Base-by-base conservation (phyloP, 2,113 vertebrate genomes). In the Notiomystis cincta region DNA sequence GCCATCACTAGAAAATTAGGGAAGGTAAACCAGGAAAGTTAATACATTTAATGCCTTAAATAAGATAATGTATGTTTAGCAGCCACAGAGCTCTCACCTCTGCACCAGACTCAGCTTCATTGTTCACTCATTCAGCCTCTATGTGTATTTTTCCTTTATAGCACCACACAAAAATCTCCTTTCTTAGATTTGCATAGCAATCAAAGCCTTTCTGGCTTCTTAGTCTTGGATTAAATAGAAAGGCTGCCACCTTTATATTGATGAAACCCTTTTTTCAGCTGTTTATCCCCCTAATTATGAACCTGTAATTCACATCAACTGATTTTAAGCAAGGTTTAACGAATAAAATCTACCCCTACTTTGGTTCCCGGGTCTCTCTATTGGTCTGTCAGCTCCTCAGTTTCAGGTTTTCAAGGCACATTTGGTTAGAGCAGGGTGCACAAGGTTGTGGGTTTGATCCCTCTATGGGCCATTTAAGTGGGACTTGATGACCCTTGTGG, bases 161-260 rank as follows among this genome's bases (percentile, higher is more conserved):
- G 13, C 2, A 8, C 23, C 4, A 73, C 27, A 33, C 22, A 48
- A 58, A 54, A 78, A 17, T 0, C 3, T 31, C 5, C 12, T 22
- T 58, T 21, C 21, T 2, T 9, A 51, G 2, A 2, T 11, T 37
- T 16, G 0, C 6, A 3, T 0, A 27, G 4, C 45, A 40, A 40
- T 1, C 6, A 87, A 72, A 71, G 0, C 3, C 19, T 5, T 22
- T 31, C 3, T 8, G 1, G 1, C 10, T 24, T 30, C 64, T 58
- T 2, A 58, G 3, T 8, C 6, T n/a, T 38, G 0, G 0, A 1
- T 21, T 38, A 71, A 66, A 3, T 2, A 44, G 6, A 51, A 78
- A 58, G 80, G 15, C n/a, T 58, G 14, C 15, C 30, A 53, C 37
- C 22, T 91, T 95, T 93, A 82, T 65, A 79, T 20, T 22, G 38